Conservation (phyloP, 2,113 vertebrate genomes). For the Montifringilla adamsi region DNA sequence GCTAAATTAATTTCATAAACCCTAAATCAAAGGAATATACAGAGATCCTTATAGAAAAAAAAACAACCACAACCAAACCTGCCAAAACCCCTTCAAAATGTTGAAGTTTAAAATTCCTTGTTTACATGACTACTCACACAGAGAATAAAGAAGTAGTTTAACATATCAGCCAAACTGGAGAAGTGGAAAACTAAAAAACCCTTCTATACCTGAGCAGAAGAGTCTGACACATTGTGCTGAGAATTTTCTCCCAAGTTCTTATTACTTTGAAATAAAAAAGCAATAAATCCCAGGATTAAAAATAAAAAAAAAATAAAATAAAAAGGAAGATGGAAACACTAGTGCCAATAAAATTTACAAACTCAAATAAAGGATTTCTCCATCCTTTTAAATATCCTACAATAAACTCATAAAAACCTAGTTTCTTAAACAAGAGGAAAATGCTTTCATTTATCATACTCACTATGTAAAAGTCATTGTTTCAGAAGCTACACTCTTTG, state of each 20-base stretch:
- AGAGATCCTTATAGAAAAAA: not conserved
- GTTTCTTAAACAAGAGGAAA: slow-evolving; percentile 36
- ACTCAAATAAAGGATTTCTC: slow-evolving; percentile 44
- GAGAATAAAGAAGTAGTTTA: not conserved
- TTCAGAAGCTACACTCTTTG: not conserved
- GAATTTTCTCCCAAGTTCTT: not conserved
- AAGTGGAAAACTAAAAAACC: not conserved
- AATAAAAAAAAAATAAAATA: not conserved
- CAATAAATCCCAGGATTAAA: slow-evolving; percentile 27
- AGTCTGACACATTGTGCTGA: not conserved
- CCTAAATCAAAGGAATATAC: not conserved
- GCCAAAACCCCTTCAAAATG: accelerated
- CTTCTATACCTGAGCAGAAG: not conserved
- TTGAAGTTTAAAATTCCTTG: not conserved
- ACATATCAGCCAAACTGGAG: not conserved
- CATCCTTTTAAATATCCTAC: slow-evolving; percentile 5
- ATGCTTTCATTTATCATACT: slow-evolving; percentile 38
- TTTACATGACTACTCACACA: not conserved
- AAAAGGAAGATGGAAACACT: not conserved
- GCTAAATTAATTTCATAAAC: not conserved
- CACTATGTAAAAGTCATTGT: slow-evolving; percentile 11
- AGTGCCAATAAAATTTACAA: slow-evolving; percentile 60
- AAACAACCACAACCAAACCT: not conserved
- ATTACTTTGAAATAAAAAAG: slow-evolving; percentile 50
- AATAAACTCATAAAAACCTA: slow-evolving; percentile 48